These are phyloP conservation scores for Leistus spinibarbis DNA, from an alignment of 2,888 invertebrate species.

Conservation along the genomic window DNA sequence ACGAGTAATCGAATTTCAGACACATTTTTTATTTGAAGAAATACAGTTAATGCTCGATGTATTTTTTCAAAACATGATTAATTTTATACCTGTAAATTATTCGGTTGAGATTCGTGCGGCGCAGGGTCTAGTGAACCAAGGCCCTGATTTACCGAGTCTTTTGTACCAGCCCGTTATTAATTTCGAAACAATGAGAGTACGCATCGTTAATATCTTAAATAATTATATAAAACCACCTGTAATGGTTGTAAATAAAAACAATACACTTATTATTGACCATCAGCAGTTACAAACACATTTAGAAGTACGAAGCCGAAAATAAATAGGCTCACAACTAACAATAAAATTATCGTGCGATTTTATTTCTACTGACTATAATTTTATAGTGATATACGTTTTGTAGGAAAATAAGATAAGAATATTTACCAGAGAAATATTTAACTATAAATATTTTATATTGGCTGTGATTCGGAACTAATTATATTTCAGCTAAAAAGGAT, in stretches of 20 bases:
- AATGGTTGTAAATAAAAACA: neutral
- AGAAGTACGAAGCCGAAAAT: neutral
- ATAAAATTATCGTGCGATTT: neutral
- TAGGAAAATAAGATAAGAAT: neutral
- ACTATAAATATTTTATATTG: neutral
- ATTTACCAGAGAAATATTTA: neutral
- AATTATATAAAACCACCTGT: conserved; percentile 11
- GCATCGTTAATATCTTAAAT: conserved; percentile 38
- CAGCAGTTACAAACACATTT: neutral
- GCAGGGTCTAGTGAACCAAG: neutral
- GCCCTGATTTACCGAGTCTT: conserved; percentile 18
- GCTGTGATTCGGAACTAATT: neutral
- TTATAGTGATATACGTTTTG: neutral
- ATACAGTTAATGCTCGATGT: conserved; percentile 40
- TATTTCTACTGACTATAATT: neutral
- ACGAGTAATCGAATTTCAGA: conserved; percentile 36
- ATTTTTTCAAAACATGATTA: conserved; percentile 40
- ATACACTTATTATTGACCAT: neutral
- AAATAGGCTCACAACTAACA: neutral
- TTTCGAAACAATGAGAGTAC: conserved; percentile 27
- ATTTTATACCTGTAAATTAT: conserved; percentile 17
- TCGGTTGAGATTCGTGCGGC: conserved; percentile 9
- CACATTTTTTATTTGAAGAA: conserved; percentile 40
- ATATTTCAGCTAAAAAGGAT: neutral
- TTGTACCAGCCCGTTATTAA: conserved; percentile 7